A percentile compares a stretch with the other conserved stretches of the same genome.
Conservation (phyloP, 2,113 vertebrate species). For the Odocoileus virginianus region DNA sequence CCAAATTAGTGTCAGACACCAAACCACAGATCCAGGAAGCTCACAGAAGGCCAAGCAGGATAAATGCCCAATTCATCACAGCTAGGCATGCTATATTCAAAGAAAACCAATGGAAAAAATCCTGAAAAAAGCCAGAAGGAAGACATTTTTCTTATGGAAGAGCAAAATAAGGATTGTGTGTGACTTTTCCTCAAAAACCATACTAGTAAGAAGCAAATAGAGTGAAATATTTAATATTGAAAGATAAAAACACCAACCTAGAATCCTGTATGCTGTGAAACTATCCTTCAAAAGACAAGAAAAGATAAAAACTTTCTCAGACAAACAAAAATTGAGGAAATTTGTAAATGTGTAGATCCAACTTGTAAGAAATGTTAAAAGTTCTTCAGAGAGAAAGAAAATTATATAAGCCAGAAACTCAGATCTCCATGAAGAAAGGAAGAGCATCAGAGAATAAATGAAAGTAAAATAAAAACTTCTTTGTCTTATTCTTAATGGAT, state of each 20-base stretch:
- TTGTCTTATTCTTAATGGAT: background rate
- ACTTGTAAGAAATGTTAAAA: background rate
- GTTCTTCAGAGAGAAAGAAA: background rate
- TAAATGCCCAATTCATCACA: background rate
- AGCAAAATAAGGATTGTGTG: background rate
- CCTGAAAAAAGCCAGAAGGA: background rate
- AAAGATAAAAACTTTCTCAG: background rate
- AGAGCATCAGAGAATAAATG: background rate
- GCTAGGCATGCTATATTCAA: background rate
- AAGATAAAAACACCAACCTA: background rate
- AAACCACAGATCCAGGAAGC: background rate
- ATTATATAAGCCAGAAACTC: background rate
- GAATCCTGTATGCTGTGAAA: background rate
- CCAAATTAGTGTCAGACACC: background rate
- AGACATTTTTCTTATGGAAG: background rate
- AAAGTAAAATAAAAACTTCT: background rate
- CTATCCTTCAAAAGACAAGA: background rate
- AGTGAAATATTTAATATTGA: background rate
- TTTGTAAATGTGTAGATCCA: background rate
- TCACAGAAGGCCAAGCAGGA: background rate
- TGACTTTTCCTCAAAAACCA: background rate
- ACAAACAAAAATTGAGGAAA: background rate
- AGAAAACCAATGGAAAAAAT: background rate
- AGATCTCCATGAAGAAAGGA: background rate
- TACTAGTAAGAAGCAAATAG: background rate